Evolutionary conservation across 2,888 invertebrate species (phyloP).

Genomic region (Dicyrtoma fusca): DNA sequence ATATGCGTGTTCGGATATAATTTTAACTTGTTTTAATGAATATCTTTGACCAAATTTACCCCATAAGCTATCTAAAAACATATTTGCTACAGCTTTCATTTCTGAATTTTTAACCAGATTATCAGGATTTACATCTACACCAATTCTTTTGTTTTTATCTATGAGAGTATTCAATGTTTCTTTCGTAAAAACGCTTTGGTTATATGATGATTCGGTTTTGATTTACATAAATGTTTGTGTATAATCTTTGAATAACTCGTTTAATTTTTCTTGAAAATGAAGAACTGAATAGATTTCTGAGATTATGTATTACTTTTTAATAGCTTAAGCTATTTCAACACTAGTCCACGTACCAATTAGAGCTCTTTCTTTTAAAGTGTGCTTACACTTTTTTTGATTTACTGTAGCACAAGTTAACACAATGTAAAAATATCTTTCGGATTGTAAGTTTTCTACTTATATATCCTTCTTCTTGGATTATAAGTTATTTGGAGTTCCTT

Average conservation of each 20-base stretch:
- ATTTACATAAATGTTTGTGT: not conserved
- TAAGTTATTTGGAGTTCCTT: not conserved
- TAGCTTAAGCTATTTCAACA: too few species aligned
- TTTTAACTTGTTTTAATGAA: not conserved
- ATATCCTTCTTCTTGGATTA: not conserved
- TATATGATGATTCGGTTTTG: not conserved
- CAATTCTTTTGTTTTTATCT: too few species aligned
- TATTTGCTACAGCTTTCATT: too few species aligned
- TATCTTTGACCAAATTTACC: conserved; percentile 9
- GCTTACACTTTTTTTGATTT: not conserved
- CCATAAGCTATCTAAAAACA: not conserved
- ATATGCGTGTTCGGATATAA: not conserved
- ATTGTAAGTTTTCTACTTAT: not conserved
- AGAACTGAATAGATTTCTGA: not conserved
- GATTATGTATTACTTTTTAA: too few species aligned
- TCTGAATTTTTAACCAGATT: not conserved
- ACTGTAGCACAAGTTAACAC: not conserved
- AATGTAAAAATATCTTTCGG: too few species aligned
- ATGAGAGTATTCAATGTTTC: not conserved
- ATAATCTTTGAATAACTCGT: not conserved
- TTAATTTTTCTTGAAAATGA: not conserved
- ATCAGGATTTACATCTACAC: too few species aligned
- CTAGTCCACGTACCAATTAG: not conserved
- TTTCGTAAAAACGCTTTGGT: not conserved
- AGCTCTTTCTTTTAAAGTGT: not conserved